Evolutionary conservation across 2,797 vertebrate species (phyloP), one percentile per base, ranked within the genome.

Genomic region (Pterois miles): DNA sequence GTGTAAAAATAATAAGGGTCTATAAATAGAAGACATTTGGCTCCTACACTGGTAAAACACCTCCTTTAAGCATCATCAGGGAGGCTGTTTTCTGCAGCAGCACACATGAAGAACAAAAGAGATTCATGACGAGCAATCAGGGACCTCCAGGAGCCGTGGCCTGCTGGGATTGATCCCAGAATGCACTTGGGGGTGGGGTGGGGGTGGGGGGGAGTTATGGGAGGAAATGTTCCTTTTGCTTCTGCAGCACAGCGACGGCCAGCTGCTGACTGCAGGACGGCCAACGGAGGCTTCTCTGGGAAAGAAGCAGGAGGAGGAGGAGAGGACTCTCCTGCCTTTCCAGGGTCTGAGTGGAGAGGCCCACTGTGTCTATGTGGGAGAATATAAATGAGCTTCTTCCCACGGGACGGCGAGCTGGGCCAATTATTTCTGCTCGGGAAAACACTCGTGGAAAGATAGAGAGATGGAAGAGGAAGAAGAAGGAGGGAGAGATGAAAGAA

Each of bases 341-440:
- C 23, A 12, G 54, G 63, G 48, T 64, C 38, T 76, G 31, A 68
- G 66, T 20, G 54, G 52, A 62, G 66, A 72, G 50, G 63, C 66
- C 65, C 54, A 8, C 8, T 33, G 31, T n/a, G 23, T 91, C 89
- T 86, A 76, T 86, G 76, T 65, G 76, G 68, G 70, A 52, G 79
- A 81, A 86, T 88, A 84, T 84, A 88, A 89, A 90, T 78, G 74
- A 86, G 82, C 77, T 63, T n/a, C 62, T 78, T 87, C 92, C 92
- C 90, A 64, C 8, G 75, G 88, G 92, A 91, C 43, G 40, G 9
- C 52, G 57, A 83, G 78, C 81, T 31, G 70, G 52, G 78, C 88
- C 92, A 93, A 93, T 93, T 94, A 94, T 91, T 89, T 93, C 57
- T 76, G 84, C 74, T 71, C 84, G 75, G 83, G 88, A 89, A 93